Conservation (phyloP, 2,888 invertebrate species). For the Sminthurinus aureus region DNA sequence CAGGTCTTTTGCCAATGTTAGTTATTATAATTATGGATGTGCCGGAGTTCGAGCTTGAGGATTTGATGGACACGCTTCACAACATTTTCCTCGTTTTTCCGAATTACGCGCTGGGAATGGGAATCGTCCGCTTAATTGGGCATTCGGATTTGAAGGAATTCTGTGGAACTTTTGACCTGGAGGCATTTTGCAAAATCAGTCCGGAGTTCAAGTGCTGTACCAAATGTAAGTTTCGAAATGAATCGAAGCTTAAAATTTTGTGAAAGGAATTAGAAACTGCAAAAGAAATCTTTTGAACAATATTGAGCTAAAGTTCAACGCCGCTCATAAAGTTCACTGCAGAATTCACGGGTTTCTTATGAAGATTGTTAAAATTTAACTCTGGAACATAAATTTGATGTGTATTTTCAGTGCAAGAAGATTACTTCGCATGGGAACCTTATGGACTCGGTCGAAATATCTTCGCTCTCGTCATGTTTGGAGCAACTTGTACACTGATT, state of each 20-base stretch:
- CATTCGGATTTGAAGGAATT: conserved; percentile 50
- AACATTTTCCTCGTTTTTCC: conserved; percentile 76
- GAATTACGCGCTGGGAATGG: conserved; percentile 71
- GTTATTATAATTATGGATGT: conserved; percentile 73
- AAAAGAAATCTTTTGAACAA: too few relatives aligned
- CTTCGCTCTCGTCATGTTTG: conserved; percentile 44
- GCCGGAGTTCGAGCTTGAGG: conserved; percentile 69
- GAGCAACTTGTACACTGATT: conserved; percentile 33
- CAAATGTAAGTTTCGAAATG: conserved; percentile 47
- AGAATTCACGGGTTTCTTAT: too few relatives aligned
- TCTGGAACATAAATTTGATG: too few relatives aligned
- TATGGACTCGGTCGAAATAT: conserved; percentile 55
- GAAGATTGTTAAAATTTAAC: too few relatives aligned
- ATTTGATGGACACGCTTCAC: conserved; percentile 71
- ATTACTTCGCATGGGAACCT: conserved; percentile 53
- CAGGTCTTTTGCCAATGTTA: conserved; percentile 76
- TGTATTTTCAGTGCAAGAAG: conserved; percentile 29
- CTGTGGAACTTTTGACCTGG: conserved; percentile 49
- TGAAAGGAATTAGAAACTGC: neutral
- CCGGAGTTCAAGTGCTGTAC: conserved; percentile 54
- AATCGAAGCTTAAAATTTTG: neutral
- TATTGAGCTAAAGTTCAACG: too few relatives aligned
- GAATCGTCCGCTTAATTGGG: conserved; percentile 52
- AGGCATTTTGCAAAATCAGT: conserved; percentile 51
- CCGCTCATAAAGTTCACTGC: too few relatives aligned